Evolutionary conservation across 2,888 invertebrate species (phyloP), one percentile per base, ranked within the genome.

Genomic region (Drosophila ezoana): DNA sequence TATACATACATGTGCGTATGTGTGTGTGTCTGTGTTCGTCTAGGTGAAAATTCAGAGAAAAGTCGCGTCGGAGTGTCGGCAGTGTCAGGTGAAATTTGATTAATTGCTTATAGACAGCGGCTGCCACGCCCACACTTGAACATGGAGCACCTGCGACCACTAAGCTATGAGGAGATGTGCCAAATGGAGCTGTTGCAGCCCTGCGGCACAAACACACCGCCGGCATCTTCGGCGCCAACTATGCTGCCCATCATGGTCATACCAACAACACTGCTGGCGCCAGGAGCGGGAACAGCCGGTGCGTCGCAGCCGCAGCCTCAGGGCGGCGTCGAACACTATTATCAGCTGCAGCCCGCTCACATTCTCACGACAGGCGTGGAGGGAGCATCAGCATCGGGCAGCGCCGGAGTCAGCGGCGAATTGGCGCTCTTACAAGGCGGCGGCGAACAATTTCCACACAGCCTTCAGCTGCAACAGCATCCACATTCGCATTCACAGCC

Each of bases 161-260:
- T 92, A 45, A 91, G 90, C 70, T 92, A 91, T 66, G 91, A 92
- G 59, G 92, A 92, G 73, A 79, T 92, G 81, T 92, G 91, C 75
- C 91, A 91, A 87, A 90, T 92, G 86, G 92, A 92, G 68, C 62
- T 92, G 81, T 62, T 92, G 65, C 90, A 90, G 71, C 59, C 75
- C 1, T 70, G 63, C 53, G 54, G 69, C 41, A 57, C 41, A 28
- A 61, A 54, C 47, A 65, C 53, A 6, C 48, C 63, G 45, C 59
- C 79, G 43, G 63, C 76, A 38, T 53, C 84, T 8, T 62, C 76
- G 14, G 79, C 88, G 35, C 68, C 90, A 38, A 81, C 91, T 40
- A 90, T 92, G 90, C 67, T 92, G 74, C 92, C 92, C 54, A 91
- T 92, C 41, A 91, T 92, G 92, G 89, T 92, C 52, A 91, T 92